Percentiles rank a stretch among this genome's conserved stretches.
Evolutionary conservation across 1,140 invertebrate species (phyloP).

Genomic region (Pararge aegeria): DNA sequence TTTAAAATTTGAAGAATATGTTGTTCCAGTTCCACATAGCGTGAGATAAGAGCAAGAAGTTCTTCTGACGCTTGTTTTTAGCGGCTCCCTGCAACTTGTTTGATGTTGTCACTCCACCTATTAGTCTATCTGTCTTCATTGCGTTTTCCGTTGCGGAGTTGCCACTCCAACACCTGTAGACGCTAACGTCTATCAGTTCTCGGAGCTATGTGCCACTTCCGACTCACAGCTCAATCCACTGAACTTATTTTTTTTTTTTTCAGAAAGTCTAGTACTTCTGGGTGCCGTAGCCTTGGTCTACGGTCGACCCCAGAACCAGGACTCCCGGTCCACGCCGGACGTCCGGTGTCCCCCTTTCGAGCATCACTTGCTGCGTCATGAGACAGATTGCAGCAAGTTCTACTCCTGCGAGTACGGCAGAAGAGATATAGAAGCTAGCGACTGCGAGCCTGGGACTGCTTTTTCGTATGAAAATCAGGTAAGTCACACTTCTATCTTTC

Average conservation of each 20-base stretch:
- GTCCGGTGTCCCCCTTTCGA: conserved; percentile 4
- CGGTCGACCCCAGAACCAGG: conserved; percentile 26
- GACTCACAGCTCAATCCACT: too few species aligned
- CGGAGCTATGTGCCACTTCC: too few species aligned
- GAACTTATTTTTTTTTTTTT: conserved; percentile 9
- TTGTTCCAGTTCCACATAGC: too few species aligned
- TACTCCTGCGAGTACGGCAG: conserved; percentile 60
- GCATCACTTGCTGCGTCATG: conserved; percentile 53
- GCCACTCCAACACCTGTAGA: too few species aligned
- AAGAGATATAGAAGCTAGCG: conserved; percentile 28
- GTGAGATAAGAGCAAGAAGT: too few species aligned
- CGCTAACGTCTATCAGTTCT: too few species aligned
- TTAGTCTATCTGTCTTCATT: too few species aligned
- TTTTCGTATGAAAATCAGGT: conserved; percentile 52
- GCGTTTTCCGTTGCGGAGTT: too few species aligned
- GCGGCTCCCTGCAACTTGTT: too few species aligned
- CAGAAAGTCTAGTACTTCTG: conserved; percentile 46
- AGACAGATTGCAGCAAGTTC: conserved; percentile 59
- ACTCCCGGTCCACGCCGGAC: neutral
- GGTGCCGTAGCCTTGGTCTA: conserved; percentile 32
- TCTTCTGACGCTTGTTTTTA: too few species aligned
- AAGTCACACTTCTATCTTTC: neutral
- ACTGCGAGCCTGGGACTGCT: conserved; percentile 49
- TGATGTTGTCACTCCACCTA: too few species aligned
- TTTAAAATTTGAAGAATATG: too few species aligned